phyloP scores from a whole-genome alignment of 1,140 invertebrate species.

The Eulimnadia texana region DNA sequence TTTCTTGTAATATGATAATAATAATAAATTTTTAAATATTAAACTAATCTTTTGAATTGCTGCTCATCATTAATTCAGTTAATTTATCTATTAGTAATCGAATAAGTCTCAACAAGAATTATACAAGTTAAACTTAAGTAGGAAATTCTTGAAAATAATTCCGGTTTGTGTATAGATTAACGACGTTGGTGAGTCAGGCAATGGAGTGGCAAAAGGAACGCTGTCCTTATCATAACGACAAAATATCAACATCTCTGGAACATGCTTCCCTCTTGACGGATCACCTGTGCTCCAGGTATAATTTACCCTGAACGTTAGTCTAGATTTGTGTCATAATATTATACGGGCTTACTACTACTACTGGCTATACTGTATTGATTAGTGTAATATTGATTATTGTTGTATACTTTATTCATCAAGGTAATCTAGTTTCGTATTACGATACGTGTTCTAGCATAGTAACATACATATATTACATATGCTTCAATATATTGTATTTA shows the following conservation, averaged over 20 bases:
- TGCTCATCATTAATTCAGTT: too few relatives aligned
- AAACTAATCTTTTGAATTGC: too few relatives aligned
- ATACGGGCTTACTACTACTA: neutral
- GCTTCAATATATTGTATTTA: too few relatives aligned
- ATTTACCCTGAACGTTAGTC: neutral
- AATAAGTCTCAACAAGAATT: neutral
- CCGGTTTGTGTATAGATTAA: conserved; percentile 37
- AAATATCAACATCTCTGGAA: conserved; percentile 39
- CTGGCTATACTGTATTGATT: neutral
- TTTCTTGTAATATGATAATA: too few relatives aligned
- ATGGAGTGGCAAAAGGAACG: conserved; percentile 77
- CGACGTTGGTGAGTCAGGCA: conserved; percentile 76
- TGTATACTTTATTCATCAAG: neutral
- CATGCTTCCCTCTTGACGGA: conserved; percentile 71
- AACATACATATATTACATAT: too few relatives aligned
- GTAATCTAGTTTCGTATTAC: neutral
- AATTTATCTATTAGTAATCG: too few relatives aligned
- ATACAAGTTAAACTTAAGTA: neutral
- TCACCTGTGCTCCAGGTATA: conserved; percentile 54
- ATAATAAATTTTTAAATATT: too few relatives aligned
- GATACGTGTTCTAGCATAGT: too few relatives aligned
- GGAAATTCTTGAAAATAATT: neutral
- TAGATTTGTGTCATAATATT: neutral
- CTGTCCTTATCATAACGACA: conserved; percentile 65
- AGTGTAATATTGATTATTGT: neutral